Percentiles rank a stretch among this genome's conserved stretches.
phyloP scores from a whole-genome alignment of 64 coral and sea anemone genomes.

The Acropora tenuis region DNA sequence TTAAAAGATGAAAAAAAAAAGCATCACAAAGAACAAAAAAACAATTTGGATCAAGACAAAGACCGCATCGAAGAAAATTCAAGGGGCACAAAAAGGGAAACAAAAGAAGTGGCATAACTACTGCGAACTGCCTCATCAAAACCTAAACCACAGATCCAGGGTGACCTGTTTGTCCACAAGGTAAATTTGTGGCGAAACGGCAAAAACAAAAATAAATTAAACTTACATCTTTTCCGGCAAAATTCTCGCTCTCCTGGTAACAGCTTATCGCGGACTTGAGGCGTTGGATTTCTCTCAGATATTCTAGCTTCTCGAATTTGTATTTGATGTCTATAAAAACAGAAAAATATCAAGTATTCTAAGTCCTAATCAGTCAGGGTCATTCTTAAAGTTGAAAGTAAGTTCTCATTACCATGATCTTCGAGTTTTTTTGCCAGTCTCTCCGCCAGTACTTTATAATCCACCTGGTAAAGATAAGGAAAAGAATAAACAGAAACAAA shows the following conservation, averaged over 20 bases:
- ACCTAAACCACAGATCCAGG: no score
- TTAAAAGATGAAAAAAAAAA: background rate
- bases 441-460: conserved; percentile 92
- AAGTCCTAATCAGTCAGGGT: background rate
- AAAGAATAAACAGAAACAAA: background rate
- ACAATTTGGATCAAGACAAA: background rate
- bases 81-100: no score
- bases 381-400: background rate
- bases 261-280: conserved; percentile 82
- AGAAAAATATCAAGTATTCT: background rate
- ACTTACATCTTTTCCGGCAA: conserved; percentile 89
- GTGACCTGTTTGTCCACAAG: background rate
- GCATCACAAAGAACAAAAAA: no score
- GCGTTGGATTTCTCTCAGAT: conserved; percentile 91
- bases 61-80: background rate
- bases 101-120: background rate
- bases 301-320: conserved; percentile 92
- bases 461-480: conserved; percentile 54
- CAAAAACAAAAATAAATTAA: background rate
- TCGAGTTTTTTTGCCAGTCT: conserved; percentile 84
- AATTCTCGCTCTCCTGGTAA: conserved; percentile 88
- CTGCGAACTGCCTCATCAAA: no score
- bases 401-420: conserved; percentile 69
- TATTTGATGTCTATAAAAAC: conserved; percentile 73
- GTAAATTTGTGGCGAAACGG: no score